Percentiles rank a stretch among this genome's conserved stretches.
phyloP scores from a whole-genome alignment of 2,888 invertebrate genomes.

The Aphrophora alni region DNA sequence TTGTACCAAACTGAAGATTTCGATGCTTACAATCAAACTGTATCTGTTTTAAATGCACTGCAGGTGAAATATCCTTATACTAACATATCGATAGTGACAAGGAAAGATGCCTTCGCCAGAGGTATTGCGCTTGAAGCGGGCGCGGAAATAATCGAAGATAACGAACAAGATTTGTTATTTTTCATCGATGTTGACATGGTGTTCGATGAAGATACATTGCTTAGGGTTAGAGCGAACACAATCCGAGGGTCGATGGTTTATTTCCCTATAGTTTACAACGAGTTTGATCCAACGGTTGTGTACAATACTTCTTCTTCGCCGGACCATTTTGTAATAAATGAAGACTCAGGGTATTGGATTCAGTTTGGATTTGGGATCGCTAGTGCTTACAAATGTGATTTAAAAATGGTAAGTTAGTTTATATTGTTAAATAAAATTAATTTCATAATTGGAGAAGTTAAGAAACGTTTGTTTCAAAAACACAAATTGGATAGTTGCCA shows the following conservation, averaged over 20 bases:
- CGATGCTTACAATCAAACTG: conserved; percentile 63
- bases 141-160: conserved; percentile 34
- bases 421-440: too few species aligned
- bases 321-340: conserved; percentile 59
- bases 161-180: conserved; percentile 73
- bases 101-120: conserved; percentile 73
- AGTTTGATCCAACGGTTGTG: conserved; percentile 79
- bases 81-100: conserved; percentile 58
- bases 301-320: conserved; percentile 53
- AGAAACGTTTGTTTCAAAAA: too few species aligned
- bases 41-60: conserved; percentile 64
- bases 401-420: conserved; percentile 61
- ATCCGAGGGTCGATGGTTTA: conserved; percentile 78
- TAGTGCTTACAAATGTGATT: conserved; percentile 86
- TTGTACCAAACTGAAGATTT: conserved; percentile 67
- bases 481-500: too few species aligned
- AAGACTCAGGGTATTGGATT: conserved; percentile 87
- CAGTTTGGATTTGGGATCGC: conserved; percentile 97
- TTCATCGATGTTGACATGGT: conserved; percentile 97
- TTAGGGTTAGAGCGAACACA: conserved; percentile 79
- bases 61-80: conserved; percentile 64
- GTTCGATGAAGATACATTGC: conserved; percentile 75
- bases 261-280: conserved; percentile 96
- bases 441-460: too few species aligned
- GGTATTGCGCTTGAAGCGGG: conserved; percentile 85